Evolutionary conservation across 2,797 vertebrate species (phyloP).

Genomic region (Clarias laeviceps): DNA sequence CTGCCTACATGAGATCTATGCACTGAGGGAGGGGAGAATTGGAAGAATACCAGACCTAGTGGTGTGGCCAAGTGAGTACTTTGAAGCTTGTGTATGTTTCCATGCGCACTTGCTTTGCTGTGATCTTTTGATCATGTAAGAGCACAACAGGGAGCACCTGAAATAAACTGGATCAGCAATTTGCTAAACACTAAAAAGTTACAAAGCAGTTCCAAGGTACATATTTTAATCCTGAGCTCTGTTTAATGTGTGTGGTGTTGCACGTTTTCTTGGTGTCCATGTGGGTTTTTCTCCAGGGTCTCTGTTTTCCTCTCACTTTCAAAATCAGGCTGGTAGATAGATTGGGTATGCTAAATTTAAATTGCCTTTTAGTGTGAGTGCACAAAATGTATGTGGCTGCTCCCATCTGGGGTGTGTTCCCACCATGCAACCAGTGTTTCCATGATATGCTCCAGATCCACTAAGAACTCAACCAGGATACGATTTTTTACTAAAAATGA

Average conservation of each 20-base stretch:
- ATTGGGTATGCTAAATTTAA: neutral
- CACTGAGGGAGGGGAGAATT: slow-evolving; percentile 93
- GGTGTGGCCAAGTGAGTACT: slow-evolving; percentile 94
- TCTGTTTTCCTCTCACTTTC: neutral
- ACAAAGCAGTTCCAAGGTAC: neutral
- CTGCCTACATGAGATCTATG: slow-evolving; percentile 96
- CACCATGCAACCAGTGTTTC: neutral
- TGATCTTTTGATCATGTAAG: neutral
- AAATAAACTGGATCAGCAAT: neutral
- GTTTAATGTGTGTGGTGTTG: neutral
- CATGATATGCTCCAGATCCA: neutral
- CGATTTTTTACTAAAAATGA: neutral
- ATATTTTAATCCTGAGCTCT: neutral
- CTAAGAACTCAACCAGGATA: neutral
- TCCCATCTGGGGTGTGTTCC: neutral
- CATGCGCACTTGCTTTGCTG: slow-evolving; percentile 16
- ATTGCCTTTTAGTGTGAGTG: neutral
- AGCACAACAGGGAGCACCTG: neutral
- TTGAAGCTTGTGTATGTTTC: slow-evolving; percentile 11
- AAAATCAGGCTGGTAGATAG: neutral
- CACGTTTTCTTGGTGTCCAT: neutral
- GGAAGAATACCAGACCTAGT: slow-evolving; percentile 93
- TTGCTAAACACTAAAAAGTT: neutral
- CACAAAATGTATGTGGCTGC: neutral
- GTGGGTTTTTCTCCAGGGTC: no score